Evolutionary conservation across 1,140 invertebrate species (phyloP), one percentile per base, ranked within the genome.

Genomic region (Macrobrachium rosenbergii): DNA sequence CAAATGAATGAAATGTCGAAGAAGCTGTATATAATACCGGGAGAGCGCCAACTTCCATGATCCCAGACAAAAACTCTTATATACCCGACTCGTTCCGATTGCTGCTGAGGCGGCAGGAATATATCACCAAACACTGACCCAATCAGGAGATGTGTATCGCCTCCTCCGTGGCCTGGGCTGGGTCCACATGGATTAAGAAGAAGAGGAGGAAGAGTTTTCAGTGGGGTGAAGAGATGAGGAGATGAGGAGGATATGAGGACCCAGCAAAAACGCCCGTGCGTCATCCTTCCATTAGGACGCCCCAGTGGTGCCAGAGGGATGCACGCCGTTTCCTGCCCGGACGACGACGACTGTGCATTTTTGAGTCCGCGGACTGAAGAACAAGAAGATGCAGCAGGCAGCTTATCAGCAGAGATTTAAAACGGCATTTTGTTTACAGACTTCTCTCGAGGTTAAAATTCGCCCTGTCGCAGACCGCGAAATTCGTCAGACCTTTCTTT

Each of bases 221-320:
- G 78, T 73, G 84, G 60, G 78, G 84, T 16, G 21, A 37, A 43
- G 59, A 23, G 37, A 21, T 43, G 21, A 73, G 69, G 59, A 23
- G 37, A 21, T 43, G 21, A 73, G 69, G 69, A 21, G 69, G 21
- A 12, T 5, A 75, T 19, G 58, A 17, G 63, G 52, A 52, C 52
- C 52, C 52, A 87, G 59, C 64, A 82, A 87, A 87, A 87, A 75
- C 59, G 52, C 77, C 84, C 77, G 62, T 81, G 84, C 69, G 84
- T 80, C 84, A 87, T 87, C 78, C 67, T 12, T n/a, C 28, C 63
- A 59, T 63, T 79, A 67, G 84, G 21, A 52, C 5, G 2, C 6
- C 63, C 52, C 77, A 76, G 78, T 81, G 84, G 58, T 87, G 78
- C 84, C 84, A 87, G 78, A 87, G 75, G 59, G 77, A 52, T 52